Percentiles rank a stretch among this genome's conserved stretches.
These are phyloP conservation scores for Onychomys arenicola DNA, from an alignment of 2,797 vertebrate genomes.

Conservation along the genomic window DNA sequence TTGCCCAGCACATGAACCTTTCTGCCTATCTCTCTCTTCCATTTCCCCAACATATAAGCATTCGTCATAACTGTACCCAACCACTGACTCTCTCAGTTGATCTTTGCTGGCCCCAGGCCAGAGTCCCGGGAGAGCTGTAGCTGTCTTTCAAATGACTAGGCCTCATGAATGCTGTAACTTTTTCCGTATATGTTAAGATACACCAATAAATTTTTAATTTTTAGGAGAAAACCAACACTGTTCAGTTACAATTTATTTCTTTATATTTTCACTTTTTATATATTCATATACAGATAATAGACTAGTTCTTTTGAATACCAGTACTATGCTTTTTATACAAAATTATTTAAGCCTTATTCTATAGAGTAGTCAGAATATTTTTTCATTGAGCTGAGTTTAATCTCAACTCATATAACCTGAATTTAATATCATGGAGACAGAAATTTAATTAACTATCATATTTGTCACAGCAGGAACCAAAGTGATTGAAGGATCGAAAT, in stretches of 20 bases:
- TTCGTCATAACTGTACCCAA: neutral
- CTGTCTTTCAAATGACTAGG: neutral
- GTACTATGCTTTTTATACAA: neutral
- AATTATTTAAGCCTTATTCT: neutral
- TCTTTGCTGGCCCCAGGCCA: neutral
- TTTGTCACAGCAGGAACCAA: neutral
- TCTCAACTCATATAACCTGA: neutral
- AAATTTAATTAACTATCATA: neutral
- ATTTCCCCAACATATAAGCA: neutral
- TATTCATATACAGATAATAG: neutral
- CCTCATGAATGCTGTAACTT: neutral
- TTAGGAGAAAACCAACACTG: neutral
- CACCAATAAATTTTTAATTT: neutral
- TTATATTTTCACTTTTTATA: neutral
- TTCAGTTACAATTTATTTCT: neutral
- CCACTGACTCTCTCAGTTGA: neutral
- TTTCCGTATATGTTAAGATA: neutral
- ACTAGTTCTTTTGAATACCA: neutral
- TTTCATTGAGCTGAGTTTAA: neutral
- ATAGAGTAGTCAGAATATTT: neutral
- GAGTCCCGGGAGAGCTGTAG: neutral
- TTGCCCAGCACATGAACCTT: neutral
- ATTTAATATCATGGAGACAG: fast-evolving
- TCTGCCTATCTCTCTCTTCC: neutral
- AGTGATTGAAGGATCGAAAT: neutral